These are phyloP conservation scores for Miichthys miiuy DNA, from an alignment of 2,797 vertebrate species.

Conservation along the genomic window DNA sequence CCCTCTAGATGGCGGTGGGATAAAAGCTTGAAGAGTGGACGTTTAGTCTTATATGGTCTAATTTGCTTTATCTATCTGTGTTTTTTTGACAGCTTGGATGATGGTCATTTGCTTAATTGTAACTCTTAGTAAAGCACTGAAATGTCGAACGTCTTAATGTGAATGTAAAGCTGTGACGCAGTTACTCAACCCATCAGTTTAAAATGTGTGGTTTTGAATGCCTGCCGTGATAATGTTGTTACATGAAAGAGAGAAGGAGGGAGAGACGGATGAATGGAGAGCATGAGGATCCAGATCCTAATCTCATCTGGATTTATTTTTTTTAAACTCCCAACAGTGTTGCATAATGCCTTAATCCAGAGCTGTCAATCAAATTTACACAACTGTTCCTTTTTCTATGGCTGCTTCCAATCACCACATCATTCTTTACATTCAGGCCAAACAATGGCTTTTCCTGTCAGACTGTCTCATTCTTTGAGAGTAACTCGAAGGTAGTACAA, in stretches of 20 bases:
- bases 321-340: slow-evolving; percentile 75
- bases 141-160: slow-evolving; percentile 7
- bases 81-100: slow-evolving; percentile 12
- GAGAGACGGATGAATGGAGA: slow-evolving; percentile 54
- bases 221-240: slow-evolving; percentile 31
- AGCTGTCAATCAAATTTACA: slow-evolving; percentile 76
- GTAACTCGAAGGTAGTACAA: slow-evolving; percentile 20
- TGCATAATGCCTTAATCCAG: slow-evolving; percentile 83
- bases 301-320: slow-evolving; percentile 83
- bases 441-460: slow-evolving; percentile 29
- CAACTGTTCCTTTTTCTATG: slow-evolving; percentile 58
- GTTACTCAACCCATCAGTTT: neutral
- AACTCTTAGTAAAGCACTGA: slow-evolving; percentile 2
- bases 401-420: slow-evolving; percentile 26
- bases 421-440: slow-evolving; percentile 37
- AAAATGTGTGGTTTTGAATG: slow-evolving; percentile 32
- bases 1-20: slow-evolving; percentile 69
- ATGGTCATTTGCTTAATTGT: slow-evolving; percentile 40
- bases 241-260: slow-evolving; percentile 36
- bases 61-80: slow-evolving; percentile 46
- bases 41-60: slow-evolving; percentile 20
- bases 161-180: slow-evolving; percentile 9
- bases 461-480: slow-evolving; percentile 22
- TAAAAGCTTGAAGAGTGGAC: slow-evolving; percentile 28
- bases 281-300: slow-evolving; percentile 73